Percentiles rank a stretch among this genome's conserved stretches.
phyloP scores from a whole-genome alignment of 2,797 vertebrate genomes.

The Melopsittacus undulatus region DNA sequence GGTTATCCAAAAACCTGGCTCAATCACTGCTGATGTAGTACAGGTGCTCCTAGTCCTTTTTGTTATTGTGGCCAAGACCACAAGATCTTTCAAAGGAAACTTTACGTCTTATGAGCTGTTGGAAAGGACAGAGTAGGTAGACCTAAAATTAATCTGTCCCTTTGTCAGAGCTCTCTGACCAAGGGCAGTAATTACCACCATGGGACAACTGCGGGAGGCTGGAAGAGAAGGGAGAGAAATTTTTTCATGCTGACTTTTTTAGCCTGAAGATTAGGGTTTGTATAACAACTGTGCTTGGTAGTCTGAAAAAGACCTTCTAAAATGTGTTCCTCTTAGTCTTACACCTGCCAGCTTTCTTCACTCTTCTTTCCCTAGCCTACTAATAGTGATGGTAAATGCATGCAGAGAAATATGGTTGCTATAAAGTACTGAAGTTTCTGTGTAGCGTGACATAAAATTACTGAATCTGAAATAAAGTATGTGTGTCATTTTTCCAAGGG shows the following conservation, averaged over 20 bases:
- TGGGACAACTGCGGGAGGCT: background rate
- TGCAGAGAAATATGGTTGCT: constrained; percentile 11
- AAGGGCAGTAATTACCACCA: background rate
- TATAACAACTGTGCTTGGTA: background rate
- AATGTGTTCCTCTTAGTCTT: constrained; percentile 45
- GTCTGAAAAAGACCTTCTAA: constrained; percentile 45
- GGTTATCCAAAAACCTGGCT: background rate
- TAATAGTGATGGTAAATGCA: constrained; percentile 35
- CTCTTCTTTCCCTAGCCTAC: constrained; percentile 10
- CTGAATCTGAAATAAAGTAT: constrained; percentile 35
- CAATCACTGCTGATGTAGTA: background rate
- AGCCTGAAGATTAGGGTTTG: constrained; percentile 4
- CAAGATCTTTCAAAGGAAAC: constrained; percentile 12
- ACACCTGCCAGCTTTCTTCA: constrained; percentile 51
- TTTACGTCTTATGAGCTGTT: constrained; percentile 41
- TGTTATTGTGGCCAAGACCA: background rate
- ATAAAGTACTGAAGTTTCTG: constrained; percentile 46
- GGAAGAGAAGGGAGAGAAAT: background rate
- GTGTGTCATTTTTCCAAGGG: constrained; percentile 50
- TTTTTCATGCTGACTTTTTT: constrained; percentile 9
- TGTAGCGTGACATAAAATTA: constrained; percentile 23
- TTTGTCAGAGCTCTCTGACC: background rate
- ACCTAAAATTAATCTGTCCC: constrained; percentile 35
- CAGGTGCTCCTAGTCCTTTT: background rate
- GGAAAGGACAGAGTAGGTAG: constrained; percentile 3